Percentiles rank a stretch among this genome's conserved stretches.
These are phyloP conservation scores for Elachura formosa DNA, from an alignment of 2,113 vertebrate genomes.

Conservation along the genomic window DNA sequence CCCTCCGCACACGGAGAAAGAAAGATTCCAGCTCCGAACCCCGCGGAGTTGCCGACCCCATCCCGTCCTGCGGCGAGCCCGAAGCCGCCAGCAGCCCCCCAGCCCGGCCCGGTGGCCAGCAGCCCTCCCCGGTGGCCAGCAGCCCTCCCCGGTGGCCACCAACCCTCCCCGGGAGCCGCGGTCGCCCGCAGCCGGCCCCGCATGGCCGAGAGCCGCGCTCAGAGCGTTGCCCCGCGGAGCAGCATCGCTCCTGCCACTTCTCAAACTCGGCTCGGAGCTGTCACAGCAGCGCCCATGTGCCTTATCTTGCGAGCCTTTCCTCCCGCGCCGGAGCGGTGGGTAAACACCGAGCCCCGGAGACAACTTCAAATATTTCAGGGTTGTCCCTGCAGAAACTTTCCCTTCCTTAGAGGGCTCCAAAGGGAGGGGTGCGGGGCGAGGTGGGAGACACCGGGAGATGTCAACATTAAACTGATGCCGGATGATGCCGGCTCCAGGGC, in stretches of 20 bases:
- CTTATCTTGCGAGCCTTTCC: conserved; percentile 7
- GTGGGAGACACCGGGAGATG: conserved; percentile 42
- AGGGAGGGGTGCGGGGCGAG: background rate
- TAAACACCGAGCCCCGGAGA: background rate
- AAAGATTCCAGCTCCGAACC: background rate
- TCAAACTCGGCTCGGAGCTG: conserved; percentile 40
- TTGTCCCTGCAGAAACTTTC: conserved; percentile 58
- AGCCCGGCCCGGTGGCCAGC: background rate
- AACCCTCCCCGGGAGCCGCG: background rate
- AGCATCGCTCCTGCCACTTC: background rate
- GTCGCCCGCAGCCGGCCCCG: background rate
- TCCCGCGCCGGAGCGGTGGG: background rate
- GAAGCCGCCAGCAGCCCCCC: background rate
- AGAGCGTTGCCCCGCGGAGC: background rate
- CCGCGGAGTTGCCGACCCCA: background rate
- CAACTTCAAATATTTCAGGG: conserved; percentile 50
- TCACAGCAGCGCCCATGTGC: conserved; percentile 43
- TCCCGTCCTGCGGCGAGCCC: background rate
- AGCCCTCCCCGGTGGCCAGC: background rate
- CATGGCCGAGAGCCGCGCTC: background rate
- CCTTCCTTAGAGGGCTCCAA: conserved; percentile 32
- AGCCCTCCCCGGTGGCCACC: background rate
- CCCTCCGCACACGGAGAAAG: background rate
- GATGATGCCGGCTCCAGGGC: background rate
- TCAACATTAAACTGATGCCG: conserved; percentile 53